These are phyloP conservation scores for Diacarnus erythraeanus DNA, from an alignment of 37 sponge, comb jelly and placozoan species.

Conservation along the genomic window DNA sequence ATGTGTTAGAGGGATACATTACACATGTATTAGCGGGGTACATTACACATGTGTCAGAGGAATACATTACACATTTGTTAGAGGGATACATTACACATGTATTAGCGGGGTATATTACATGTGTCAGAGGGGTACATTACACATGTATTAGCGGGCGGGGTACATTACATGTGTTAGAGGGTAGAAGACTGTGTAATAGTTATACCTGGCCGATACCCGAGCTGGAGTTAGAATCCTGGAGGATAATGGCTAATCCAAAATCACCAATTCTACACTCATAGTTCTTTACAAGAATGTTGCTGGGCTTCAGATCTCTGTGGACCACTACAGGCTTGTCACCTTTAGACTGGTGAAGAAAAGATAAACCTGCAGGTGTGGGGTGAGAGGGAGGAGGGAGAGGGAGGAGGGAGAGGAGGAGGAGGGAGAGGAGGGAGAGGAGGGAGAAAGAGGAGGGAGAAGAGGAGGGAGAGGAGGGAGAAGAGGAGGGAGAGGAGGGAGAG, in stretches of 20 bases:
- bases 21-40: no score
- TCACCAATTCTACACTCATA: not conserved
- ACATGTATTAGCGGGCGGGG: no score
- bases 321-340: not conserved
- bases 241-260: not conserved
- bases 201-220: not conserved
- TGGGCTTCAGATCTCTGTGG: not conserved
- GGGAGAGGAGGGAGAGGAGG: not conserved
- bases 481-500: not conserved
- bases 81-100: no score
- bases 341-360: not conserved
- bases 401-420: not conserved
- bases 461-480: not conserved
- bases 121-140: no score
- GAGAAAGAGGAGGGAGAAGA: not conserved
- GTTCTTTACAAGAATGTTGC: not conserved
- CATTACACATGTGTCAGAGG: no score
- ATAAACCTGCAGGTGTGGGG: not conserved
- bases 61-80: no score
- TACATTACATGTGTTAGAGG: no score
- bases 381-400: slow-evolving; percentile 6
- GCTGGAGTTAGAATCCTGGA: not conserved
- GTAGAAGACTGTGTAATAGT: no score
- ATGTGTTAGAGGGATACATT: no score
- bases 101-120: no score